Conservation (phyloP, 2,113 vertebrate species). For the Zosterops borbonicus region DNA sequence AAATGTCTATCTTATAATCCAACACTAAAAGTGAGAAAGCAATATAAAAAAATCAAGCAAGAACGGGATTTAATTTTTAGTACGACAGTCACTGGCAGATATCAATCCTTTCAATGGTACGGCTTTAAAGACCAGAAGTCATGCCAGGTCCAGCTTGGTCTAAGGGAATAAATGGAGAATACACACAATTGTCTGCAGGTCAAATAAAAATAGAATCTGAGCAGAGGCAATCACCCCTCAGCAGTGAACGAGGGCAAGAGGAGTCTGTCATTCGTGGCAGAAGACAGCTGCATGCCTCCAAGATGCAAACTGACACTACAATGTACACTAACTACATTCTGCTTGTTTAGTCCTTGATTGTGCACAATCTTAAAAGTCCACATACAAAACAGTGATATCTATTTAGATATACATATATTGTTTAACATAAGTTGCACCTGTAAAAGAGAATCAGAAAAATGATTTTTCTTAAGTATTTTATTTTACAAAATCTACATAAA, state of each 20-base stretch:
- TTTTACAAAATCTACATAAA: conserved; percentile 5
- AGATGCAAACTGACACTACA: background rate
- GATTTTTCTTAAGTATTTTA: background rate
- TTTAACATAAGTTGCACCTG: background rate
- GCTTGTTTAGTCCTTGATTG: background rate
- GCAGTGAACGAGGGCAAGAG: background rate
- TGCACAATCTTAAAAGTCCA: background rate
- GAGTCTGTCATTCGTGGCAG: conserved; percentile 11
- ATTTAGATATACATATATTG: background rate
- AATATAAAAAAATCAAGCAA: background rate
- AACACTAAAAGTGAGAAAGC: conserved; percentile 6
- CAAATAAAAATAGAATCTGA: conserved; percentile 70
- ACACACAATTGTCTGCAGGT: conserved; percentile 48
- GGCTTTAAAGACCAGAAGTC: conserved; percentile 16
- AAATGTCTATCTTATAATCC: background rate
- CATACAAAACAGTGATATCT: background rate
- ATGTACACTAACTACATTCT: background rate
- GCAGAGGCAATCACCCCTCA: background rate
- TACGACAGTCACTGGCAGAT: background rate
- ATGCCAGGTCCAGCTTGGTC: conserved; percentile 17
- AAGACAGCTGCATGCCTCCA: conserved; percentile 34
- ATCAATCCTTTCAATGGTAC: conserved; percentile 36
- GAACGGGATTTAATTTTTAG: background rate
- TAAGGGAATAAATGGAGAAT: conserved; percentile 45
- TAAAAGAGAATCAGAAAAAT: background rate